Percentiles rank a stretch among this genome's conserved stretches.
Conservation (phyloP, 2,797 vertebrate species). For the Eremophila alpestris region DNA sequence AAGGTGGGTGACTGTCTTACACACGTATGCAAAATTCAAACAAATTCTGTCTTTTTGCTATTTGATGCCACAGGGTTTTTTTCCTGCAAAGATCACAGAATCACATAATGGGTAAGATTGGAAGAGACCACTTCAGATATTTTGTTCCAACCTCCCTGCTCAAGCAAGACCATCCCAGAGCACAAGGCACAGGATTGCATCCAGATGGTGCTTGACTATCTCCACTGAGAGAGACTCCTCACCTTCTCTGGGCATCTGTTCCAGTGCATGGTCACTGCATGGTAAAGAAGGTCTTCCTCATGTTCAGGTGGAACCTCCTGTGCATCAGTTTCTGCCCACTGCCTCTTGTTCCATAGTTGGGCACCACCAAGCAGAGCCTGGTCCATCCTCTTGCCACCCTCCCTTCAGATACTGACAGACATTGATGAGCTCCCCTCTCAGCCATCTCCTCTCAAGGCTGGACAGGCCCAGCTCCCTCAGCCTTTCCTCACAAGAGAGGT, state of each 20-base stretch:
- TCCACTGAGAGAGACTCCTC: neutral
- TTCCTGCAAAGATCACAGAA: neutral
- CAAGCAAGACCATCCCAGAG: neutral
- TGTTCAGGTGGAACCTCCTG: neutral
- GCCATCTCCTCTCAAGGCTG: neutral
- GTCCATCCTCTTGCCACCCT: neutral
- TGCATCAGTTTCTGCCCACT: fast-evolving
- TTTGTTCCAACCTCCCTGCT: neutral
- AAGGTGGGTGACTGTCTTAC: neutral
- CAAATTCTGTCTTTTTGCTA: neutral
- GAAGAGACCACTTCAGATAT: neutral
- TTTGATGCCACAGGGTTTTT: neutral
- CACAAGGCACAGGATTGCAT: neutral
- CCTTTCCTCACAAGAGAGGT: neutral
- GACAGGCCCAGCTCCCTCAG: neutral
- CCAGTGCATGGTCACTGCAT: neutral
- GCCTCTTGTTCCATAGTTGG: neutral
- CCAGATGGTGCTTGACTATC: neutral
- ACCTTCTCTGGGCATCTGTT: neutral
- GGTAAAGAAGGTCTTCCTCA: neutral
- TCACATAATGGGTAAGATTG: neutral
- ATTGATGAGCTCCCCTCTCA: neutral
- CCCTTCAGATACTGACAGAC: fast-evolving
- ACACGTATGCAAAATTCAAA: neutral
- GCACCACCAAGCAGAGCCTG: neutral